These are phyloP conservation scores for Enhydra lutris DNA, from an alignment of 2,113 vertebrate species.

Conservation along the genomic window DNA sequence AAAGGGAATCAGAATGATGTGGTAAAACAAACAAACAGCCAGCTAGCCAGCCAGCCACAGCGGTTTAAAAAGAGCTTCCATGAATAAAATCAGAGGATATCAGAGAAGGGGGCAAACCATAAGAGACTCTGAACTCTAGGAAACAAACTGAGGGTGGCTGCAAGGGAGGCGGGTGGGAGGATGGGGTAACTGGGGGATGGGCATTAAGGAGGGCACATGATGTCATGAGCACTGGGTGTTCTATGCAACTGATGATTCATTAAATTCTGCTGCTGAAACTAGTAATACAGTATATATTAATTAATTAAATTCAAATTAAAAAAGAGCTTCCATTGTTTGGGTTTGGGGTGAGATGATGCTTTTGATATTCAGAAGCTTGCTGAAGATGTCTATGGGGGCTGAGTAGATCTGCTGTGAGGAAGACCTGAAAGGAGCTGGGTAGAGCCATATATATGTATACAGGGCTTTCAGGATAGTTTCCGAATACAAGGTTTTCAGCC, in stretches of 20 bases:
- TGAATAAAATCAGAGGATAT: background rate
- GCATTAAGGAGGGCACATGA: background rate
- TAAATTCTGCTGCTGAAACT: background rate
- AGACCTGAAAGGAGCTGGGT: background rate
- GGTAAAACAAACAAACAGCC: background rate
- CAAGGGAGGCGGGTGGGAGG: background rate
- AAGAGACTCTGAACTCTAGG: background rate
- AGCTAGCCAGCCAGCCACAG: background rate
- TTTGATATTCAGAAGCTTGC: background rate
- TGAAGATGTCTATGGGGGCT: too few species aligned
- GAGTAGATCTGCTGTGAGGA: background rate
- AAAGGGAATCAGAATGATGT: background rate
- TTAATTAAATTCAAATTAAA: background rate
- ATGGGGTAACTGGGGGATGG: background rate
- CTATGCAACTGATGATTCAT: background rate
- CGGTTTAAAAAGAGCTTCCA: background rate
- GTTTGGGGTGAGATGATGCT: background rate
- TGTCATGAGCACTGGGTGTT: background rate
- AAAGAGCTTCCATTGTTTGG: background rate
- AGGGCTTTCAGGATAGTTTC: too few species aligned
- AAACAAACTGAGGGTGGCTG: background rate
- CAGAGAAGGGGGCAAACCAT: background rate
- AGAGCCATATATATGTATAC: accelerated
- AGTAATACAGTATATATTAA: background rate
- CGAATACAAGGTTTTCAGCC: background rate